phyloP scores from a whole-genome alignment of 1,140 invertebrate genomes.

The Neocloeon triangulifer region DNA sequence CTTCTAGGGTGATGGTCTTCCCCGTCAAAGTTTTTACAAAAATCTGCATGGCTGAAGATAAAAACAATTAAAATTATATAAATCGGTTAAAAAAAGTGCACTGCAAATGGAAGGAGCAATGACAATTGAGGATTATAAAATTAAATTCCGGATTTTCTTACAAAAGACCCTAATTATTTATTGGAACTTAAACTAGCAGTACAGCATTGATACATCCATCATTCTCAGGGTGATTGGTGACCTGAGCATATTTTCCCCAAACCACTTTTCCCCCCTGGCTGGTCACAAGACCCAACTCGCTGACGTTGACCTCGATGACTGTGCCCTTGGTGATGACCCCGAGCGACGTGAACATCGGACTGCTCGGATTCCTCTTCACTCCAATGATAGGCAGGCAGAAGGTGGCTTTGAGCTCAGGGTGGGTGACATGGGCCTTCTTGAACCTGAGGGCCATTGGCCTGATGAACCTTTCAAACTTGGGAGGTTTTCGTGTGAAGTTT shows the following conservation, averaged over 20 bases:
- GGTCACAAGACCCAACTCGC: slow-evolving; percentile 94
- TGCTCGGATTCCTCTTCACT: slow-evolving; percentile 98
- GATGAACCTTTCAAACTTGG: slow-evolving; percentile 98
- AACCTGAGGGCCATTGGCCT: slow-evolving; percentile 92
- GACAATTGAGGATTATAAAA: not conserved
- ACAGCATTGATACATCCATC: slow-evolving; percentile 99
- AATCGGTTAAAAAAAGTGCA: no score
- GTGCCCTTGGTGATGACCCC: slow-evolving; percentile 99
- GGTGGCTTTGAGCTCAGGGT: slow-evolving; percentile 98
- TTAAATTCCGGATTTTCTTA: not conserved
- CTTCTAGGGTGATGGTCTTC: slow-evolving; percentile 87
- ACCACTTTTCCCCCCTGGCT: slow-evolving; percentile 92
- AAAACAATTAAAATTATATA: no score
- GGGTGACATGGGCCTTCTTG: slow-evolving; percentile 95
- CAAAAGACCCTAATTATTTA: not conserved
- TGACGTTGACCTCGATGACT: slow-evolving; percentile 94
- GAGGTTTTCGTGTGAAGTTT: slow-evolving; percentile 95
- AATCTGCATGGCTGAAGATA: slow-evolving; percentile 89
- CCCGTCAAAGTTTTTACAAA: slow-evolving; percentile 87
- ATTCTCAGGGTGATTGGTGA: slow-evolving; percentile 99
- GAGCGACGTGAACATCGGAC: slow-evolving; percentile 86
- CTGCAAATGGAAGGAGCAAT: no score
- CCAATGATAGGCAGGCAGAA: slow-evolving; percentile 96
- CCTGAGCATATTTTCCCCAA: slow-evolving; percentile 99
- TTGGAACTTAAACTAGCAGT: slow-evolving; percentile 58